These are phyloP conservation scores for Tamandua tetradactyla DNA, from an alignment of 2,797 vertebrate genomes.

Conservation along the genomic window DNA sequence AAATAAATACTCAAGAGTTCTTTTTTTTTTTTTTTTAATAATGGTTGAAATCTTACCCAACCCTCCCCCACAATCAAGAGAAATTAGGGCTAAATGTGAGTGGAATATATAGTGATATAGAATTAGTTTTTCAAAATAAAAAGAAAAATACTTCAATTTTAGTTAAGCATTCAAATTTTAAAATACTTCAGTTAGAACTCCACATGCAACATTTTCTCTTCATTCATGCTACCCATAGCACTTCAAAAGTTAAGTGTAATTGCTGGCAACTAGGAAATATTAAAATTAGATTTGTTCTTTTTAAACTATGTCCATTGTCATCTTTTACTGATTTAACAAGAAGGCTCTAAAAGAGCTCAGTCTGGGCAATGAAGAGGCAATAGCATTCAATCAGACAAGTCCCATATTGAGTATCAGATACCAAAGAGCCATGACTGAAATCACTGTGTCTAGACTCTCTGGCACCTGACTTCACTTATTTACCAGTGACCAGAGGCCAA, in stretches of 20 bases:
- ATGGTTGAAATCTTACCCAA: slow-evolving; percentile 61
- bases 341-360: slow-evolving; percentile 90
- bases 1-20: slow-evolving; percentile 36
- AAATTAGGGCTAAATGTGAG: slow-evolving; percentile 80
- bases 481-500: slow-evolving; percentile 93
- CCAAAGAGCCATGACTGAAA: slow-evolving; percentile 94
- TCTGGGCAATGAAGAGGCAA: slow-evolving; percentile 90
- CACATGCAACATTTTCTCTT: slow-evolving; percentile 83
- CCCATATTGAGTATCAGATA: slow-evolving; percentile 97
- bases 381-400: slow-evolving; percentile 92
- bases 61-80: slow-evolving; percentile 67
- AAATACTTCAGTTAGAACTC: slow-evolving; percentile 81
- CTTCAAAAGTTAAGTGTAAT: slow-evolving; percentile 87
- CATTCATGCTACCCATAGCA: slow-evolving; percentile 85
- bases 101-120: slow-evolving; percentile 77
- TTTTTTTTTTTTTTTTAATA: slow-evolving; percentile 66
- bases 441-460: slow-evolving; percentile 99
- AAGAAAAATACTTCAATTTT: slow-evolving; percentile 83
- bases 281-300: slow-evolving; percentile 87
- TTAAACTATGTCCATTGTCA: slow-evolving; percentile 87
- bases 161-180: slow-evolving; percentile 84
- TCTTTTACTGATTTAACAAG: slow-evolving; percentile 94
- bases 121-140: slow-evolving; percentile 82
- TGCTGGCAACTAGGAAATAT: slow-evolving; percentile 89
- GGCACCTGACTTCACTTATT: slow-evolving; percentile 99